Base-by-base conservation (phyloP, 1,140 invertebrate species). In the Drosophila pallidifrons region DNA sequence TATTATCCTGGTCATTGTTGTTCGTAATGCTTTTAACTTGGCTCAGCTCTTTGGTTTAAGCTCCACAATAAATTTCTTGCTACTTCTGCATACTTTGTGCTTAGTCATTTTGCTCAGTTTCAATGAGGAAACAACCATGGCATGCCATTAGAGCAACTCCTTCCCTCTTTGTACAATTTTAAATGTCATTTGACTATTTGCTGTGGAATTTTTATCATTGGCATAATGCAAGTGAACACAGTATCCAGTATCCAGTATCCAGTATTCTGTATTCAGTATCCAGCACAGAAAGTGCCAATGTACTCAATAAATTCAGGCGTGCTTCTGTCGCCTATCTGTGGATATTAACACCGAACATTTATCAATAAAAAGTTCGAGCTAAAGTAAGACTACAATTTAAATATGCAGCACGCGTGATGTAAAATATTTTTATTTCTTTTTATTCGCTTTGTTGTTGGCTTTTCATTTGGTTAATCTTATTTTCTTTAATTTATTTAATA, bases 11-110 rank as follows among this genome's bases (percentile, higher is more conserved):
- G 67, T 83, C 82, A 88, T 82, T 91, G 88, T 87, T 81, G 86
- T 81, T 91, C 76, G 83, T 87, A 88, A 82, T 82, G 77, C 85
- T 88, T 88, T 87, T 82, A 85, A 90, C 72, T 86, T 77, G 79
- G 71, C 82, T 91, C 74, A 69, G 83, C 74, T 90, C 72, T 77
- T 88, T 88, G 82, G 80, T 79, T 88, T 82, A 82, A 86, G 71
- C 83, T 70, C 67, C 73, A 64, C 71, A 71, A 89, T 83, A 88
- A 88, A 87, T 88, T 86, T 79, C 65, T 72, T 77, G 73, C 73
- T 69, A 74, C 77, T 80, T 88, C 88, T 80, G 57, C 65, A 63
- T 77, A 77, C 71, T 91, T 82, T 66, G 64, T 85, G 41, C 30
- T 70, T 80, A 81, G 81, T 80, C 81, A 71, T 77, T 72, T 76